Conservation (phyloP, 2,888 invertebrate species). For the Allacma fusca region DNA sequence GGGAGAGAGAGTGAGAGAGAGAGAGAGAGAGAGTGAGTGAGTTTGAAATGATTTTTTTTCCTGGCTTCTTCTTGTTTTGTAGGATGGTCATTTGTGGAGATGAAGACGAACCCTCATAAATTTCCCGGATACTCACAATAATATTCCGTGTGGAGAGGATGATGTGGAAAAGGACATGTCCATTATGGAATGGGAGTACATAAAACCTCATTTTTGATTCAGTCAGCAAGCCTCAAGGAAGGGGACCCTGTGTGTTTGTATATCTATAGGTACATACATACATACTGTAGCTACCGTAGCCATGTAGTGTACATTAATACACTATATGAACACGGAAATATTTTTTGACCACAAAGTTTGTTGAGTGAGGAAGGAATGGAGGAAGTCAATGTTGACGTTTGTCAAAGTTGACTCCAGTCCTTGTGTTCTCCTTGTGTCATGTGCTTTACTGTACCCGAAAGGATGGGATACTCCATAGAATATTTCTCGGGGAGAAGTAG, state of each 20-base stretch:
- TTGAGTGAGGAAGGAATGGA: slow-evolving; percentile 20
- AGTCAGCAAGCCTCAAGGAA: slow-evolving; percentile 18
- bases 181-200: background rate
- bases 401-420: slow-evolving; percentile 32
- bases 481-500: background rate
- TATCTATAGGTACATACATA: no score
- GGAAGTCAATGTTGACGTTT: slow-evolving; percentile 37
- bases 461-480: background rate
- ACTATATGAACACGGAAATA: slow-evolving; percentile 40
- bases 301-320: slow-evolving; percentile 19
- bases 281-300: background rate
- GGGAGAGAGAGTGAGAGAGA: no score
- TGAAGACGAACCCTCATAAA: background rate
- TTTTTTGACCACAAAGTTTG: slow-evolving; percentile 47
- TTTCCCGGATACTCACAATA: background rate
- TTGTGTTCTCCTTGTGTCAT: background rate
- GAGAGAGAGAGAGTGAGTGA: no score
- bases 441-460: background rate
- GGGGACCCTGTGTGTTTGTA: no score
- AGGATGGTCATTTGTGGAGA: background rate
- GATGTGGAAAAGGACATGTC: slow-evolving; percentile 9
- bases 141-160: slow-evolving; percentile 8
- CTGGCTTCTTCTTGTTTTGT: background rate
- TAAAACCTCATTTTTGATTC: slow-evolving; percentile 6
- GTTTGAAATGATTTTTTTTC: background rate